Percentiles rank a stretch among this genome's conserved stretches.
Evolutionary conservation across 1,140 invertebrate species (phyloP).

Genomic region (Drosophila subobscura): DNA sequence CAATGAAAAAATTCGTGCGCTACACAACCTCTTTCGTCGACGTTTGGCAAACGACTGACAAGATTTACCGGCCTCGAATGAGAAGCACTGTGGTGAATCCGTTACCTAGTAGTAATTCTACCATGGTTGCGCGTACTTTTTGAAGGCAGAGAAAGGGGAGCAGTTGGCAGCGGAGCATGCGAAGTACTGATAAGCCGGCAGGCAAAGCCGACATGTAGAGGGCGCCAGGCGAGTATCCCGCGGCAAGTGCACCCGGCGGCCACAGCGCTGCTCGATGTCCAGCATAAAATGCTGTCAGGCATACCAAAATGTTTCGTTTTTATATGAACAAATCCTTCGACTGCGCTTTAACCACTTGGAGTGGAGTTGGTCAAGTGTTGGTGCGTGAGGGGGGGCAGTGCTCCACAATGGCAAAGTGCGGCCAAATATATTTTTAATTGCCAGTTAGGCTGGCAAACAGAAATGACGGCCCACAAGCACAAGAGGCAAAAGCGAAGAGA

Average conservation of each 20-base stretch:
- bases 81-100: no score
- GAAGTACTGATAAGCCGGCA: conserved; percentile 47
- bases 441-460: conserved; percentile 59
- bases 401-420: conserved; percentile 59
- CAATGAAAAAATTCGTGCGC: no score
- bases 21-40: no score
- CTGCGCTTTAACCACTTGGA: conserved; percentile 34
- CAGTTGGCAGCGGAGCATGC: conserved; percentile 15
- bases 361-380: conserved; percentile 29
- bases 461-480: conserved; percentile 63
- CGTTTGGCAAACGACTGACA: no score
- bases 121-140: no score
- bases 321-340: conserved; percentile 46
- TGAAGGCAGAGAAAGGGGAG: conserved; percentile 1
- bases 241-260: conserved; percentile 34
- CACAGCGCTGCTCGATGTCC: conserved; percentile 1
- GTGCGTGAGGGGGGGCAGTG: conserved; percentile 9
- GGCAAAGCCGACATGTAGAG: conserved; percentile 35
- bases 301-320: conserved; percentile 15
- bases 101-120: no score
- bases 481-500: conserved; percentile 14
- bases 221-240: conserved; percentile 50
- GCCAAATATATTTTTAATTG: conserved; percentile 72
- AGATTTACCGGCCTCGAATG: no score
- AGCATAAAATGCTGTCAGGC: no score